Evolutionary conservation across 2,888 invertebrate genomes (phyloP), one percentile per base, ranked within the genome.

Genomic region (Apodemia hepburni): DNA sequence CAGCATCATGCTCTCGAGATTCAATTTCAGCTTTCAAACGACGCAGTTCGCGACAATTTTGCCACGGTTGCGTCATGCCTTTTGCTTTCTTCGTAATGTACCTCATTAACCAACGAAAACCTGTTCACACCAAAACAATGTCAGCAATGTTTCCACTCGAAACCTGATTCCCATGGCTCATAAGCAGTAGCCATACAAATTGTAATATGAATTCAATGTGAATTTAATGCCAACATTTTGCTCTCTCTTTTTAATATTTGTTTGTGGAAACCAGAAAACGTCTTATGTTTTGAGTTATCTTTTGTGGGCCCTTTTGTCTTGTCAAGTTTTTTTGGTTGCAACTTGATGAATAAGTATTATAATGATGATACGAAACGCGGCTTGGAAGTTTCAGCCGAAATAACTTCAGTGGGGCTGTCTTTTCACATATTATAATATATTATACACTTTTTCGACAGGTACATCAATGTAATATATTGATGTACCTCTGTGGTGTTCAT

Each of bases 11-110:
- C 85, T 72, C 75, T 74, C 71, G 74, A 78, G 79, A 80, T 89
- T 86, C 78, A 79, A 82, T 87, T 89, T 82, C 87, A 82, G 84
- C 82, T 77, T 84, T 80, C 78, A 80, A 81, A 81, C 74, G 72
- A 74, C 65, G 65, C 62, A 67, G 42, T 66, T 66, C 62, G 64
- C 60, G 61, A 62, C 64, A 64, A 61, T 61, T 69, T 71, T 68
- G 73, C 65, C 64, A 70, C 68, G 69, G 73, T 74, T 77, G 74
- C 76, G 77, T 76, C 78, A 78, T 74, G 77, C 75, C 70, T 68
- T 69, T 66, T 71, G 73, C 75, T 78, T 79, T 77, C 75, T 76
- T 78, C 75, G 81, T 81, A 82, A 84, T 77, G 79, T 73, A 80
- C 81, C 81, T 85, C 84, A 86, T 86, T 86, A 87, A 79, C 75